Conservation (phyloP, 1,140 invertebrate species). For the Cydia splendana region DNA sequence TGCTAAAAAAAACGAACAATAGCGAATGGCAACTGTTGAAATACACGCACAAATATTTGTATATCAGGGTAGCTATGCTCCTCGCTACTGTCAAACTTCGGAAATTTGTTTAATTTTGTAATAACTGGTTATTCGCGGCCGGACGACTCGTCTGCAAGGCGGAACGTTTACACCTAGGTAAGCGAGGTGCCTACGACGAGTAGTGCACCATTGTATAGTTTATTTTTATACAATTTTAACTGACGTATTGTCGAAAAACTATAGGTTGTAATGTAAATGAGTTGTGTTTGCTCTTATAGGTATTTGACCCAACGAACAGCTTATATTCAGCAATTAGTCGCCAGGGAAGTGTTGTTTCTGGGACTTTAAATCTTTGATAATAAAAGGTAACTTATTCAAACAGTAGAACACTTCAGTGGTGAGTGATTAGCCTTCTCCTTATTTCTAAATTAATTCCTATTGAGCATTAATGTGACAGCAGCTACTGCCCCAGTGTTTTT, state of each 20-base stretch:
- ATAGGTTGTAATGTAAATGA: constrained; percentile 47
- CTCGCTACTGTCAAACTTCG: neutral
- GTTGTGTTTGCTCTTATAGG: constrained; percentile 45
- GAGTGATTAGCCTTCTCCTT: constrained; percentile 2
- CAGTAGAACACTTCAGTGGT: constrained; percentile 18
- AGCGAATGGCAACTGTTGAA: neutral
- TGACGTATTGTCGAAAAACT: constrained; percentile 73
- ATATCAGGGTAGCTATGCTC: neutral
- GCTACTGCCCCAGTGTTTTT: constrained; percentile 25
- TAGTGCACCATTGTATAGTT: constrained; percentile 51
- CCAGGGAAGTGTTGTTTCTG: constrained; percentile 1
- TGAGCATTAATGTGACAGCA: constrained; percentile 15
- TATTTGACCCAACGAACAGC: constrained; percentile 35
- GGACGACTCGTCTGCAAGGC: neutral
- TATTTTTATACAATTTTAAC: constrained; percentile 70
- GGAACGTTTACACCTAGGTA: constrained; percentile 36
- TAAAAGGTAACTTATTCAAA: neutral
- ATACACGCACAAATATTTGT: constrained; percentile 11
- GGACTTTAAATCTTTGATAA: neutral
- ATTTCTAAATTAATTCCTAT: constrained; percentile 1
- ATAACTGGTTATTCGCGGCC: constrained; percentile 5
- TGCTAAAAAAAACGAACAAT: no score
- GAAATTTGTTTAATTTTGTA: neutral
- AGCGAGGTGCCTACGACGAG: constrained; percentile 49
- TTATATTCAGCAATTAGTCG: constrained; percentile 15